These are phyloP conservation scores for Ellobium chinense DNA, from an alignment of 2,888 invertebrate species.

Conservation along the genomic window DNA sequence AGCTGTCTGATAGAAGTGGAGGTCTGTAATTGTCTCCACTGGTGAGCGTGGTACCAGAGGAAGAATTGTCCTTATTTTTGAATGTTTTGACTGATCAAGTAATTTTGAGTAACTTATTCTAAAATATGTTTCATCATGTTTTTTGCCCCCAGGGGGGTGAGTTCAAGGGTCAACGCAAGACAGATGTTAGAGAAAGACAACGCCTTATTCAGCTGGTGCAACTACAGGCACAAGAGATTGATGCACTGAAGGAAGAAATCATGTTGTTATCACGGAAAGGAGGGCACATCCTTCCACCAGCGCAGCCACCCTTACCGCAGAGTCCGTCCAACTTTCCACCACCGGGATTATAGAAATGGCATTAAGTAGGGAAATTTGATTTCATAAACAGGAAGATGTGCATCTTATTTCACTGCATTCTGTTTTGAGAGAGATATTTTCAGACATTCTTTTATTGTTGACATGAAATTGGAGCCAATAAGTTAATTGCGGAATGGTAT, in stretches of 20 bases:
- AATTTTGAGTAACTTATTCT: too few species aligned
- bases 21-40: not conserved
- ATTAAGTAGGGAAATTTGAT: too few species aligned
- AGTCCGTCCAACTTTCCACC: constrained; percentile 52
- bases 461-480: too few species aligned
- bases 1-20: too few species aligned
- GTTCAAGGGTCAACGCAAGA: constrained; percentile 71
- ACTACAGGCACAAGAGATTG: constrained; percentile 78
- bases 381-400: too few species aligned
- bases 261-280: constrained; percentile 78
- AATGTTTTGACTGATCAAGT: not conserved
- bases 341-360: not conserved
- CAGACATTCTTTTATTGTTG: too few species aligned
- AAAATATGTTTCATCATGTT: too few species aligned
- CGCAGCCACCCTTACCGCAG: constrained; percentile 76
- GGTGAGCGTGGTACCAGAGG: not conserved
- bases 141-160: constrained; percentile 70
- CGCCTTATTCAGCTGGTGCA: constrained; percentile 78
- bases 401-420: too few species aligned
- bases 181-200: constrained; percentile 75
- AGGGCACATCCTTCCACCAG: constrained; percentile 78
- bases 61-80: not conserved
- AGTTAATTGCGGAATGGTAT: too few species aligned
- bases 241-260: constrained; percentile 79
- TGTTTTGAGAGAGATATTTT: too few species aligned